Evolutionary conservation across 2,888 invertebrate species (phyloP).

Genomic region (Drosophila villosipedis): DNA sequence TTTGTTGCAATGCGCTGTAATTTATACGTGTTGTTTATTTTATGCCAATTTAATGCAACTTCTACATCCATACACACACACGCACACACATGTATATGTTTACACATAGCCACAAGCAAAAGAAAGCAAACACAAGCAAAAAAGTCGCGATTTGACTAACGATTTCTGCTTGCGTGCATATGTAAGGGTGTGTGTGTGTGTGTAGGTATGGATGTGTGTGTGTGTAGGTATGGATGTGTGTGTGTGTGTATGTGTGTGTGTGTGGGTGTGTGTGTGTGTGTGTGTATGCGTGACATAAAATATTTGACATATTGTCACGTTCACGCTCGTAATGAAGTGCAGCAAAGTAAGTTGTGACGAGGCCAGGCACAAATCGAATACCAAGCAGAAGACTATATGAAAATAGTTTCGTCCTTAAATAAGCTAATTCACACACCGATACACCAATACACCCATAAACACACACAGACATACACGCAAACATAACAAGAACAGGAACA

Average conservation of each 20-base stretch:
- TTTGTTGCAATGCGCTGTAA: slow-evolving; percentile 58
- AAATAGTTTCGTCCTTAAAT: slow-evolving; percentile 1
- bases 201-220: background rate
- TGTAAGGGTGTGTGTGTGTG: background rate
- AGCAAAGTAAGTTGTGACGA: slow-evolving; percentile 29
- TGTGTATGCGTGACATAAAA: slow-evolving; percentile 36
- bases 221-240: slow-evolving; percentile 14
- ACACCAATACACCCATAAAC: background rate
- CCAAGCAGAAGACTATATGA: background rate
- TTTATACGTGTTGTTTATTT: slow-evolving; percentile 79
- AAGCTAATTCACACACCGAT: background rate
- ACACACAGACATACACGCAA: background rate
- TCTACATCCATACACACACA: slow-evolving; percentile 22
- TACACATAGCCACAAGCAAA: slow-evolving; percentile 39
- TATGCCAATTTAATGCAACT: slow-evolving; percentile 79
- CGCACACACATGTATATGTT: background rate
- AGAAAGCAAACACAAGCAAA: slow-evolving; percentile 2
- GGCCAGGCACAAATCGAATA: slow-evolving; percentile 29
- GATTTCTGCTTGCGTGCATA: slow-evolving; percentile 15
- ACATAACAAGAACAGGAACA: background rate
- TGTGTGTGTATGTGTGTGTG: slow-evolving; percentile 3
- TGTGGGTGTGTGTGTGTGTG: slow-evolving; percentile 4
- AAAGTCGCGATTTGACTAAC: slow-evolving; percentile 52
- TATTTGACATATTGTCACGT: slow-evolving; percentile 66
- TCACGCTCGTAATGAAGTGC: slow-evolving; percentile 44